Evolutionary conservation across 2,888 invertebrate species (phyloP).

Genomic region (Mimachlamys varia): DNA sequence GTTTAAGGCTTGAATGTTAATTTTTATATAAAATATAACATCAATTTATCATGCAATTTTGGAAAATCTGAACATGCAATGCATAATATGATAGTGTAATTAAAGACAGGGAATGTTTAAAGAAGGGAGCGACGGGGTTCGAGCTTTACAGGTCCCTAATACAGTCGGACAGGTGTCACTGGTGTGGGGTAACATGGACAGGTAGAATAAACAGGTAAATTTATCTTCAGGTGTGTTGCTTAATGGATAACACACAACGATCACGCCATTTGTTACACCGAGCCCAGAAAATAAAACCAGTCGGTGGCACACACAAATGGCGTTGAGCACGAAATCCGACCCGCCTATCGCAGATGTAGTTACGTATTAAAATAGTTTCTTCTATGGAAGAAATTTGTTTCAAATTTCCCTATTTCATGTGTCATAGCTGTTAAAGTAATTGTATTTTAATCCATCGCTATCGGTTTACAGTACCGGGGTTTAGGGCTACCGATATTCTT

Average conservation of each 20-base stretch:
- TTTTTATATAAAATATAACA: neutral
- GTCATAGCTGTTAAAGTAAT: neutral
- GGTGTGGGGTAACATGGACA: constrained; percentile 21
- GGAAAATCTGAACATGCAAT: neutral
- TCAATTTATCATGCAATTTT: neutral
- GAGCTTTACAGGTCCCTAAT: neutral
- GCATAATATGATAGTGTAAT: neutral
- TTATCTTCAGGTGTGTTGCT: constrained; percentile 2
- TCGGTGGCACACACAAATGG: neutral
- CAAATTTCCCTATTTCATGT: constrained; percentile 31
- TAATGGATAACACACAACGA: constrained; percentile 15
- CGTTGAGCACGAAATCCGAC: neutral
- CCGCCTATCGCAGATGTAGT: neutral
- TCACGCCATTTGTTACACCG: constrained; percentile 15
- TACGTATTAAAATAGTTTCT: constrained; percentile 29
- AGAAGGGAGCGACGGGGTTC: neutral
- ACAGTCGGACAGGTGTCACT: constrained; percentile 9
- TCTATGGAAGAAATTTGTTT: constrained; percentile 12
- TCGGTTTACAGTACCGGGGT: neutral
- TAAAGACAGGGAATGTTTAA: neutral
- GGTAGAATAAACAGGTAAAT: constrained; percentile 22
- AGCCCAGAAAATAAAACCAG: neutral
- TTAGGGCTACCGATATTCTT: neutral
- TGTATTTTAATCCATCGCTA: constrained; percentile 24
- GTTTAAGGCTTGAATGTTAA: neutral